Conservation (phyloP, 2,797 vertebrate species). For the Hozukius guyotensis region DNA sequence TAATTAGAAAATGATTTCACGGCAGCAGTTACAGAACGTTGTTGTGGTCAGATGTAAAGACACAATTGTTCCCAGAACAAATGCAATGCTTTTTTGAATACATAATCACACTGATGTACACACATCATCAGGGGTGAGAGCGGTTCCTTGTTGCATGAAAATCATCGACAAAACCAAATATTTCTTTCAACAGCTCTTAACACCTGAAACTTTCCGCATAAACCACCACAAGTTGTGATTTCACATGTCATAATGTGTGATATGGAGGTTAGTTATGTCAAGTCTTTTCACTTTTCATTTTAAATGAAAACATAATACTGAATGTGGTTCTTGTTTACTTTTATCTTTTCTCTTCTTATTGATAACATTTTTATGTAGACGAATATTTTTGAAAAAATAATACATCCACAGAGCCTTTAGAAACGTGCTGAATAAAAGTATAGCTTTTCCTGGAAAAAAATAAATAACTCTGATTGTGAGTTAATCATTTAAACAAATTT, state of each 20-base stretch:
- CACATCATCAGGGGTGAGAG: neutral
- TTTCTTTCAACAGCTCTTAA: slow-evolving; percentile 8
- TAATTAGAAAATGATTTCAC: neutral
- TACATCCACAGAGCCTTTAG: neutral
- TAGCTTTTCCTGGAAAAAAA: neutral
- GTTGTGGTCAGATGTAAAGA: slow-evolving; percentile 4
- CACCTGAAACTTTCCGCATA: slow-evolving; percentile 29
- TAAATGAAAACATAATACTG: neutral
- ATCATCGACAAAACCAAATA: slow-evolving; percentile 11
- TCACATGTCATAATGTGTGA: slow-evolving; percentile 10
- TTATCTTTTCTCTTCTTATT: neutral
- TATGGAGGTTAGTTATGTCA: neutral
- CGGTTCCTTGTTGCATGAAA: neutral
- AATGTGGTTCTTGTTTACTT: neutral
- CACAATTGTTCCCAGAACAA: neutral
- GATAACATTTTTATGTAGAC: neutral
- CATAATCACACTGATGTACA: neutral
- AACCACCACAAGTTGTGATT: slow-evolving; percentile 45
- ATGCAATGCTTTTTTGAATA: neutral
- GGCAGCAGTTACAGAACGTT: neutral
- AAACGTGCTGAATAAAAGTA: neutral
- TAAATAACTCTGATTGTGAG: neutral
- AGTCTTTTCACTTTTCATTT: slow-evolving; percentile 19
- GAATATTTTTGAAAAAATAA: neutral
- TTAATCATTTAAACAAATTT: neutral